These are phyloP conservation scores for Megaceryle torquata DNA, from an alignment of 2,113 vertebrate genomes.

Conservation along the genomic window DNA sequence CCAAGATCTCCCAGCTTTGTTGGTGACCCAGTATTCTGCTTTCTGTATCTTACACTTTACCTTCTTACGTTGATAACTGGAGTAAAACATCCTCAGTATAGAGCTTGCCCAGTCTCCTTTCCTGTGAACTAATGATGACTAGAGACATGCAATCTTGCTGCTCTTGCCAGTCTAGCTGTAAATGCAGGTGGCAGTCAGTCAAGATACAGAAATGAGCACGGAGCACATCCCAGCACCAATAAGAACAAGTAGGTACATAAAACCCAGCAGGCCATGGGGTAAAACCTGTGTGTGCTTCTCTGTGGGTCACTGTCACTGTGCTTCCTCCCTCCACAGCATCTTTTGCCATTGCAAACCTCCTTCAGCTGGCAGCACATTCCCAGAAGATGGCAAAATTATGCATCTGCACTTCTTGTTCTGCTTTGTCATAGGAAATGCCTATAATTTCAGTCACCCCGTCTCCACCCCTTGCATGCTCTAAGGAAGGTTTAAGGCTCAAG, in stretches of 20 bases:
- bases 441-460: neutral
- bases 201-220: neutral
- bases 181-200: neutral
- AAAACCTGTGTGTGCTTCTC: neutral
- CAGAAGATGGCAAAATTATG: neutral
- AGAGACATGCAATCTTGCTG: neutral
- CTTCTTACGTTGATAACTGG: neutral
- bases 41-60: neutral
- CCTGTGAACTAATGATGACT: neutral
- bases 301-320: neutral
- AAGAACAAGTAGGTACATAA: neutral
- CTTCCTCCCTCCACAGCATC: neutral
- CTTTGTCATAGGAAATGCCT: neutral
- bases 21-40: neutral
- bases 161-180: neutral
- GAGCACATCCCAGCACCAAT: rapidly evolving
- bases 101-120: neutral
- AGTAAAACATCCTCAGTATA: neutral
- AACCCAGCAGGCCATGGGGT: neutral
- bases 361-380: neutral
- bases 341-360: neutral
- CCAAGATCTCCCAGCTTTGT: neutral
- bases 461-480: neutral
- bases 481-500: neutral
- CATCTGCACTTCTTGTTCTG: neutral